Evolutionary conservation across 1,140 invertebrate species (phyloP), one percentile per base, ranked within the genome.

Genomic region (Meloidogyne chitwoodi): DNA sequence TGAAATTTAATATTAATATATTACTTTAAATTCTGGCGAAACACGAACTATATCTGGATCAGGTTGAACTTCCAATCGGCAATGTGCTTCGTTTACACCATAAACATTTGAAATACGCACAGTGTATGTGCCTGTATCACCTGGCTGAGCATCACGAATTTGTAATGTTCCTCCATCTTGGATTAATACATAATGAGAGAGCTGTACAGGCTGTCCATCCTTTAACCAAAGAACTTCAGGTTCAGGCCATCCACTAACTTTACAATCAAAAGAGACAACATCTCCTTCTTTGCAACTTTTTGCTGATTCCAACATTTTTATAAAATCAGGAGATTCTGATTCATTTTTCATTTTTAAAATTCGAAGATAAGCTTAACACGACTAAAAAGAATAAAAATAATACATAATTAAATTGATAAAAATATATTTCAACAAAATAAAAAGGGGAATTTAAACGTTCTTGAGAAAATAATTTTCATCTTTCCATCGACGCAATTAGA

Each of bases 301-400:
- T 85, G 82, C 63, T 87, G 80, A 44, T 6, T 27, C 38, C 10
- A 70, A 70, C 68, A 31, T 56, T 34, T 76, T 81, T 19, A 80
- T 72, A 61, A 86, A 86, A 22, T 72, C 75, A 24, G 85, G 85
- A 24, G 82, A 81, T 19, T 85, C 83, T 29, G 85, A 83, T 77
- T 86, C 85, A 75, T 87, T 87, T 73, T 86, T 85, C 14, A 81
- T 84, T 78, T 82, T 84, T n/a, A 85, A 27, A 14, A 86, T 85
- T 27, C 82, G 69, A 83, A 86, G 87, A 63, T 86, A 86, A 6
- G 85, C 85, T 8, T n/a, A n/a, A n/a, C n/a, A n/a, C n/a, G n/a
- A n/a, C n/a, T n/a, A n/a, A n/a, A n/a, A n/a, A n/a, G n/a, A n/a
- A n/a, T n/a, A n/a, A n/a, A n/a, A n/a, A n/a, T n/a, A n/a, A n/a